Percentiles rank a stretch among this genome's conserved stretches.
Conservation (phyloP, 2,113 vertebrate genomes). For the Ramphastos sulfuratus region DNA sequence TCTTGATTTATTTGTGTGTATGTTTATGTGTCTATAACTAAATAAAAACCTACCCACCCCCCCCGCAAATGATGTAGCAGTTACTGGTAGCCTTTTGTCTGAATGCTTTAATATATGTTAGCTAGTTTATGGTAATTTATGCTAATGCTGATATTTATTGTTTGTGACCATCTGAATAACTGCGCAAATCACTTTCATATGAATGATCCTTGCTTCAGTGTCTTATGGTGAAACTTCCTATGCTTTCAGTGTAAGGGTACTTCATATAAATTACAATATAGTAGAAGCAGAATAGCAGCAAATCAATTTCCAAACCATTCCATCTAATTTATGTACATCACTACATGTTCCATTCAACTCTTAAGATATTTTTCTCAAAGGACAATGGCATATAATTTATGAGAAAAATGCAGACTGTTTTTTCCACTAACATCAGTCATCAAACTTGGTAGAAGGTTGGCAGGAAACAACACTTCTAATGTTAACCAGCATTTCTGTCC, state of each 20-base stretch:
- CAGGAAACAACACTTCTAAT: neutral
- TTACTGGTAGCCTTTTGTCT: neutral
- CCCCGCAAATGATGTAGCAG: neutral
- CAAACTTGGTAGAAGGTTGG: neutral
- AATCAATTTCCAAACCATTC: neutral
- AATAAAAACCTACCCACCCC: too few species aligned
- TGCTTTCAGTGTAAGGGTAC: neutral
- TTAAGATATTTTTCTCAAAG: constrained; percentile 37
- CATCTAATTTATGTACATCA: neutral
- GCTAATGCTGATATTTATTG: too few species aligned
- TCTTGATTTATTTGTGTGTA: constrained; percentile 12
- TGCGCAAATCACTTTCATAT: neutral
- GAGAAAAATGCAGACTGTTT: neutral
- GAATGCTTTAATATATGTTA: neutral
- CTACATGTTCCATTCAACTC: neutral
- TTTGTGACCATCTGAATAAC: too few species aligned
- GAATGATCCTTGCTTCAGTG: neutral
- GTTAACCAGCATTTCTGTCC: neutral
- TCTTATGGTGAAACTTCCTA: neutral
- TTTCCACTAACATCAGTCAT: neutral
- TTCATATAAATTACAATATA: neutral
- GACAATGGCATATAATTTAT: neutral
- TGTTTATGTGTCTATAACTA: too few species aligned
- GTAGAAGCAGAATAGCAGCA: neutral
- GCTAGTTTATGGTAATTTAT: neutral